A percentile compares a stretch with the other conserved stretches of the same genome.
Evolutionary conservation across 2,113 vertebrate species (phyloP).

Genomic region (Balaenoptera acutorostrata): DNA sequence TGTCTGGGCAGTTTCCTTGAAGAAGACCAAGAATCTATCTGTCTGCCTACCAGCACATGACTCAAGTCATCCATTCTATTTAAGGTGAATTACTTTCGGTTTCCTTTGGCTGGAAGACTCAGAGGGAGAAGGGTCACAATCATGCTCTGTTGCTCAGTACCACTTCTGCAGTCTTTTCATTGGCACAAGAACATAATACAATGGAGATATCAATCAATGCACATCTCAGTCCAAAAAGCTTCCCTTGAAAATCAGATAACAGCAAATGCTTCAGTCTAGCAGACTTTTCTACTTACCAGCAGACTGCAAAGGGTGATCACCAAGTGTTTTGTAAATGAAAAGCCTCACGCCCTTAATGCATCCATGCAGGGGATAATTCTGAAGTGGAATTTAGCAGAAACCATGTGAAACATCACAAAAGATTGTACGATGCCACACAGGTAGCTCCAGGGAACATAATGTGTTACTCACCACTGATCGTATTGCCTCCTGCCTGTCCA

Average conservation of each 20-base stretch:
- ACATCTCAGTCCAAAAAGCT: slow-evolving; percentile 32
- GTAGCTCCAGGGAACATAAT: slow-evolving; percentile 45
- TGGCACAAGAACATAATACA: slow-evolving; percentile 22
- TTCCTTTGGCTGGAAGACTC: background rate
- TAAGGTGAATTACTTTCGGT: background rate
- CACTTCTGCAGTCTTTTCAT: slow-evolving; percentile 1
- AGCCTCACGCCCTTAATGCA: slow-evolving; percentile 24
- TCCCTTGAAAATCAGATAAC: slow-evolving; percentile 50
- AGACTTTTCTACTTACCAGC: slow-evolving; percentile 47
- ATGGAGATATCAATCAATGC: background rate
- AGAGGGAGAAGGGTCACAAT: background rate
- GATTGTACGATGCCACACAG: slow-evolving; percentile 58
- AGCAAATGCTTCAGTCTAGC: slow-evolving; percentile 45
- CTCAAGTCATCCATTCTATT: background rate
- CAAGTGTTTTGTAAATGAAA: slow-evolving; percentile 57
- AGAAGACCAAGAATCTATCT: background rate
- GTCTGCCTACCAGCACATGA: background rate
- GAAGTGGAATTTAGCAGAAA: slow-evolving; percentile 67
- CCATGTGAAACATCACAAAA: slow-evolving; percentile 50
- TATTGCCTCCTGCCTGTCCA: slow-evolving; percentile 49
- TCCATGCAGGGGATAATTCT: slow-evolving; percentile 64
- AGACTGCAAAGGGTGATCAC: background rate
- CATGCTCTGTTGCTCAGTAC: background rate
- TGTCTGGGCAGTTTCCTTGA: background rate
- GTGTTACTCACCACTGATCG: background rate